phyloP scores from a whole-genome alignment of 2,888 invertebrate species.

The Ophion slaviceki region DNA sequence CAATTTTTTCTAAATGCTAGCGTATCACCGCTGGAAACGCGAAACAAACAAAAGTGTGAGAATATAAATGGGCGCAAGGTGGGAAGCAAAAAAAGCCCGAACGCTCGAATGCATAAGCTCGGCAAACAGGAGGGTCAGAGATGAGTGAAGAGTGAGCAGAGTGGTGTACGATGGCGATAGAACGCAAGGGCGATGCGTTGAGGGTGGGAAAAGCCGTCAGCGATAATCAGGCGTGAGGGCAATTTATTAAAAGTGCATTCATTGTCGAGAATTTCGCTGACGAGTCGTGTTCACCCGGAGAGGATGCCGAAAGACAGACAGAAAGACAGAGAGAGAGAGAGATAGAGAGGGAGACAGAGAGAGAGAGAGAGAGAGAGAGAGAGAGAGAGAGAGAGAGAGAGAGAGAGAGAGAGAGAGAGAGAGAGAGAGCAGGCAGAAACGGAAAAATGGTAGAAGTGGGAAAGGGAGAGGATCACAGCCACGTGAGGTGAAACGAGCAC shows the following conservation, averaged over 20 bases:
- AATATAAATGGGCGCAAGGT: slow-evolving; percentile 1
- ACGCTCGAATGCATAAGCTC: slow-evolving; percentile 53
- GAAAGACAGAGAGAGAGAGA: slow-evolving; percentile 30
- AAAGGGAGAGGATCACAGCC: slow-evolving; percentile 47
- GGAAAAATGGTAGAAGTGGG: slow-evolving; percentile 21
- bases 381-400: slow-evolving; percentile 23
- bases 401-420: slow-evolving; percentile 22
- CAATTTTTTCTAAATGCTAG: no score
- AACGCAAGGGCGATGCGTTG: slow-evolving; percentile 48
- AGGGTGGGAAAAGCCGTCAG: slow-evolving; percentile 67
- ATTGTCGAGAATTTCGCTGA: slow-evolving; percentile 79
- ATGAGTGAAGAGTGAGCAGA: slow-evolving; percentile 47
- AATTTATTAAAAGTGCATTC: slow-evolving; percentile 82
- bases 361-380: slow-evolving; percentile 26
- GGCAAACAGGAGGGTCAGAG: slow-evolving; percentile 53
- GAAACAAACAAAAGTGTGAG: slow-evolving; percentile 20
- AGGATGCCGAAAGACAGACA: slow-evolving; percentile 44
- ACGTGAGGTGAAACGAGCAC: slow-evolving; percentile 46
- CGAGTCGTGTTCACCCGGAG: slow-evolving; percentile 70
- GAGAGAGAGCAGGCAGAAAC: background rate
- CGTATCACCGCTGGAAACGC: background rate
- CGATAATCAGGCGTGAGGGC: slow-evolving; percentile 75
- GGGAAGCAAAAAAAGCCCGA: slow-evolving; percentile 19
- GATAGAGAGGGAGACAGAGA: background rate
- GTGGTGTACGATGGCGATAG: slow-evolving; percentile 26